Conservation (phyloP, 2,113 vertebrate genomes). For the Prietella phreatophila region DNA sequence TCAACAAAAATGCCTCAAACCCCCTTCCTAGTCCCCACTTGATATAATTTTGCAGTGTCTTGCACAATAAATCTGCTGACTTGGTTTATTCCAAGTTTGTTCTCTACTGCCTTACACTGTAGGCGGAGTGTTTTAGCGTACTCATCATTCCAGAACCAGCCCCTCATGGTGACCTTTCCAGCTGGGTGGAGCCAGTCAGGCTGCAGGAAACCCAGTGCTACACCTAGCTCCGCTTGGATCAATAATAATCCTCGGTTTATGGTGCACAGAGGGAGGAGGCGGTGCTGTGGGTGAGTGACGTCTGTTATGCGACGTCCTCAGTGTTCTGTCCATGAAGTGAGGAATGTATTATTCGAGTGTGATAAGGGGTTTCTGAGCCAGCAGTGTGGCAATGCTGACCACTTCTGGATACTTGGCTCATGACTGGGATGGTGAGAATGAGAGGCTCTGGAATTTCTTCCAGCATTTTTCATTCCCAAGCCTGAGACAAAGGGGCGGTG, state of each 20-base stretch:
- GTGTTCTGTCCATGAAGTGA: background rate
- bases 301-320: background rate
- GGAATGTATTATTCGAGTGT: slow-evolving; percentile 3
- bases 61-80: slow-evolving; percentile 36
- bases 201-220: slow-evolving; percentile 42
- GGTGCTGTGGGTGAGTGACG: background rate
- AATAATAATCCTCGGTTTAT: slow-evolving; percentile 29
- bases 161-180: slow-evolving; percentile 54
- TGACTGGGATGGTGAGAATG: background rate
- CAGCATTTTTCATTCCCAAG: background rate
- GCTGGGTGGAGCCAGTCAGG: slow-evolving; percentile 32
- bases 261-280: background rate
- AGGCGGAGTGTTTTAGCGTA: background rate
- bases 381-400: background rate
- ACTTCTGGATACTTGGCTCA: background rate
- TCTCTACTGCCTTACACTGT: slow-evolving; percentile 17
- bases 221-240: slow-evolving; percentile 8
- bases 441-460: background rate
- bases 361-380: background rate
- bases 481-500: background rate
- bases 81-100: slow-evolving; percentile 14
- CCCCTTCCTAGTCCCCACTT: background rate
- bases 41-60: slow-evolving; percentile 24
- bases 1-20: background rate
- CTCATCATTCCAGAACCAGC: slow-evolving; percentile 36